phyloP scores from a whole-genome alignment of 2,888 invertebrate genomes.

The Pyrocoelia pectoralis region DNA sequence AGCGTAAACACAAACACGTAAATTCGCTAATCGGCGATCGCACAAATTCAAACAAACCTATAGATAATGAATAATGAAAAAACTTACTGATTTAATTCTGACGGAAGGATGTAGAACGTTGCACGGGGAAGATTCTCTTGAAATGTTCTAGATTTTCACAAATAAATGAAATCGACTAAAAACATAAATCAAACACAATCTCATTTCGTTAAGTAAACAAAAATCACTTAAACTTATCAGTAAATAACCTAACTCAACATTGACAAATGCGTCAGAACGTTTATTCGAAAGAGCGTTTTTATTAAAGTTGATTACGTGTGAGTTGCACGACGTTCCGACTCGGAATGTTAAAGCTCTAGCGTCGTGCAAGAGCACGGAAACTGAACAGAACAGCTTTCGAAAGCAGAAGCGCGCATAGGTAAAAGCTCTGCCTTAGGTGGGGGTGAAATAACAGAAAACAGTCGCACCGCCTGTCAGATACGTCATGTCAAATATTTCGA shows the following conservation, averaged over 20 bases:
- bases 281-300: constrained; percentile 16
- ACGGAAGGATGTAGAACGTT: constrained; percentile 6
- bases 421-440: constrained; percentile 47
- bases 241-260: constrained; percentile 32
- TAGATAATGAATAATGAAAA: not conserved
- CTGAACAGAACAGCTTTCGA: constrained; percentile 32
- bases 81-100: constrained; percentile 28
- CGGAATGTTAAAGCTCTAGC: constrained; percentile 38
- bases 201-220: constrained; percentile 24
- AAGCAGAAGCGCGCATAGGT: constrained; percentile 43
- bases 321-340: constrained; percentile 31
- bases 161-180: constrained; percentile 25
- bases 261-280: constrained; percentile 20
- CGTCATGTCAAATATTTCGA: constrained; percentile 52
- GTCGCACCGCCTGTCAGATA: constrained; percentile 54
- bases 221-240: constrained; percentile 31
- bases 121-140: constrained; percentile 6
- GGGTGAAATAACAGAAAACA: constrained; percentile 50
- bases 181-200: constrained; percentile 29
- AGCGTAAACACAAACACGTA: too few relatives aligned
- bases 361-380: constrained; percentile 25
- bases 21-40: too few relatives aligned
- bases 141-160: constrained; percentile 20
- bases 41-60: too few relatives aligned
- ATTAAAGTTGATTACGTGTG: constrained; percentile 13